Evolutionary conservation across 2,113 vertebrate genomes (phyloP).

Genomic region (Galeopterus variegatus): DNA sequence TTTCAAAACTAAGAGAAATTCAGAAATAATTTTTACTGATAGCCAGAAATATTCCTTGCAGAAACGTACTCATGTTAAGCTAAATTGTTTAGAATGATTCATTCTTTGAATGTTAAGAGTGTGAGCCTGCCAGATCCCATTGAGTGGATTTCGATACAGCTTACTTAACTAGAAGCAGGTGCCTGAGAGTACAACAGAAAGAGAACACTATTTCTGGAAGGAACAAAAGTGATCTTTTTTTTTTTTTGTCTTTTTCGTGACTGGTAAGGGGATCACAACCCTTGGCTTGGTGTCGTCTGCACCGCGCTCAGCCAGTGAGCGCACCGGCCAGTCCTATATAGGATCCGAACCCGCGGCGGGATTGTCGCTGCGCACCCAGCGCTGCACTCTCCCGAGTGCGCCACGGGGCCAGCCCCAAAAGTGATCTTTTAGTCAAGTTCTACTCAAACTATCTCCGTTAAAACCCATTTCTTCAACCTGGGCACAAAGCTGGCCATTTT

Average conservation of each 20-base stretch:
- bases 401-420: too few relatives aligned
- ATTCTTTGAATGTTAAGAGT: background rate
- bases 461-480: background rate
- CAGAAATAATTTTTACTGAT: background rate
- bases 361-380: too few relatives aligned
- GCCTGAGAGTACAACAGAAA: background rate
- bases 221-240: background rate
- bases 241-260: too few relatives aligned
- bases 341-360: too few relatives aligned
- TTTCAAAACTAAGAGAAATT: background rate
- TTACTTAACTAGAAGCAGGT: background rate
- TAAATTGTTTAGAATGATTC: background rate
- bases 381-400: too few relatives aligned
- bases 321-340: too few relatives aligned
- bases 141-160: fast-evolving
- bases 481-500: background rate
- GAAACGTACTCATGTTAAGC: background rate
- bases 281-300: too few relatives aligned
- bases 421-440: background rate
- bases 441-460: background rate
- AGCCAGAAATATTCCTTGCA: background rate
- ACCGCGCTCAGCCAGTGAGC: too few relatives aligned
- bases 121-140: background rate
- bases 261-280: too few relatives aligned
- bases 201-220: background rate